A percentile compares a stretch with the other conserved stretches of the same genome.
These are phyloP conservation scores for Phymastichus coffea DNA, from an alignment of 1,140 invertebrate genomes.

Conservation along the genomic window DNA sequence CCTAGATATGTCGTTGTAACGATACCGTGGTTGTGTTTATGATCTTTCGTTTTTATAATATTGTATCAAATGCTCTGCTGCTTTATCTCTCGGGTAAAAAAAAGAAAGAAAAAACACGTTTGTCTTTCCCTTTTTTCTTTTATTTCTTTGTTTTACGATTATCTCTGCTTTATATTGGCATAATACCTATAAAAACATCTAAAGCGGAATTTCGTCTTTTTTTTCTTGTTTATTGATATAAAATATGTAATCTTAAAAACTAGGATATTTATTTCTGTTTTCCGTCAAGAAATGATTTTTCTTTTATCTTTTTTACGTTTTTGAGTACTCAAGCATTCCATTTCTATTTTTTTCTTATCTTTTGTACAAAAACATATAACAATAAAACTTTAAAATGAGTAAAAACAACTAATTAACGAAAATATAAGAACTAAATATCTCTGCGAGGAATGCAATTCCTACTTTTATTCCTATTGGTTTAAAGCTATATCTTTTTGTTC, in stretches of 20 bases:
- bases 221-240: too few relatives aligned
- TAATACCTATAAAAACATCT: constrained; percentile 40
- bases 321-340: not conserved
- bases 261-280: constrained; percentile 13
- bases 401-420: constrained; percentile 14
- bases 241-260: constrained; percentile 41
- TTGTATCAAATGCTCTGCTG: not conserved
- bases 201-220: constrained; percentile 37
- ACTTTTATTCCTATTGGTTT: too few relatives aligned
- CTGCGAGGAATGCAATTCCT: constrained; percentile 22
- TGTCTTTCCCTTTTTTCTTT: constrained; percentile 15
- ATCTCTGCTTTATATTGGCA: constrained; percentile 16
- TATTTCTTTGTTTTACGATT: constrained; percentile 1
- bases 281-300: constrained; percentile 9
- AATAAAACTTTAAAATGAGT: constrained; percentile 17
- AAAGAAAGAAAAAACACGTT: constrained; percentile 29
- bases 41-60: not conserved
- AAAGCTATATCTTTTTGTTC: constrained; percentile 25
- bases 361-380: not conserved
- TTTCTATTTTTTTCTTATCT: constrained; percentile 5
- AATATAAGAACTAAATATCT: constrained; percentile 19
- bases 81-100: constrained; percentile 9
- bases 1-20: constrained; percentile 33
- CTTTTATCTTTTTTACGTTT: too few relatives aligned
- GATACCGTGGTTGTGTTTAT: constrained; percentile 3